phyloP scores from a whole-genome alignment of 2,113 vertebrate species.

The Phylloscopus trochiloides region DNA sequence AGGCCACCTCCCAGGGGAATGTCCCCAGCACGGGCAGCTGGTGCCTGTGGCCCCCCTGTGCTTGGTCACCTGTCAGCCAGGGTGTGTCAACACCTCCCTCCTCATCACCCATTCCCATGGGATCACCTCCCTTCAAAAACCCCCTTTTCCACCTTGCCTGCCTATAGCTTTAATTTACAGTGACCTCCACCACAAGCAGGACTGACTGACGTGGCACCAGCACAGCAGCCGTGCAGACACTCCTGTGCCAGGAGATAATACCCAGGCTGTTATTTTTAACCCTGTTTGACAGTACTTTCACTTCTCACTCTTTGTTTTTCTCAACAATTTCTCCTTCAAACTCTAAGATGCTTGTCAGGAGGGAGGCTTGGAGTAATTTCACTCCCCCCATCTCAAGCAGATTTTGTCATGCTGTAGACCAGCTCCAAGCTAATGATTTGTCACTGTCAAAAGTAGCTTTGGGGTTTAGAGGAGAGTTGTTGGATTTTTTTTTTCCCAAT shows the following conservation, averaged over 20 bases:
- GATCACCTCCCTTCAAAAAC: not conserved
- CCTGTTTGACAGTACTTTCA: not conserved
- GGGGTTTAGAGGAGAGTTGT: not conserved
- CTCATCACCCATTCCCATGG: not conserved
- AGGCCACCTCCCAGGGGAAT: not conserved
- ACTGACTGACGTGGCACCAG: not conserved
- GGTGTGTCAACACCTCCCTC: not conserved
- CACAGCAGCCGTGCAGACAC: not conserved
- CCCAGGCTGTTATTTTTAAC: slow-evolving; percentile 1
- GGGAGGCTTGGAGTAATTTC: not conserved
- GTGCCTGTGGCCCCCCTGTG: not conserved
- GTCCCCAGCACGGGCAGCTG: fast-evolving
- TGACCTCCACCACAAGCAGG: not conserved
- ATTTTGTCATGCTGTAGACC: not conserved
- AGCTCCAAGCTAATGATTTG: slow-evolving; percentile 11
- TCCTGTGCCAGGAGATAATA: not conserved
- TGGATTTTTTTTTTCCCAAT: not conserved
- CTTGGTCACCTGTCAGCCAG: fast-evolving
- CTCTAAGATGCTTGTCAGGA: not conserved
- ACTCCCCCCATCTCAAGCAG: fast-evolving
- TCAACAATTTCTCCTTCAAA: not conserved
- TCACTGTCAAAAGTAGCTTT: slow-evolving; percentile 10
- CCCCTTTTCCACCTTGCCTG: not conserved
- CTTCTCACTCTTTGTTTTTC: not conserved
- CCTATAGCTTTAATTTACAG: not conserved